phyloP scores from a whole-genome alignment of 2,113 vertebrate genomes.

The Callipepla californica region DNA sequence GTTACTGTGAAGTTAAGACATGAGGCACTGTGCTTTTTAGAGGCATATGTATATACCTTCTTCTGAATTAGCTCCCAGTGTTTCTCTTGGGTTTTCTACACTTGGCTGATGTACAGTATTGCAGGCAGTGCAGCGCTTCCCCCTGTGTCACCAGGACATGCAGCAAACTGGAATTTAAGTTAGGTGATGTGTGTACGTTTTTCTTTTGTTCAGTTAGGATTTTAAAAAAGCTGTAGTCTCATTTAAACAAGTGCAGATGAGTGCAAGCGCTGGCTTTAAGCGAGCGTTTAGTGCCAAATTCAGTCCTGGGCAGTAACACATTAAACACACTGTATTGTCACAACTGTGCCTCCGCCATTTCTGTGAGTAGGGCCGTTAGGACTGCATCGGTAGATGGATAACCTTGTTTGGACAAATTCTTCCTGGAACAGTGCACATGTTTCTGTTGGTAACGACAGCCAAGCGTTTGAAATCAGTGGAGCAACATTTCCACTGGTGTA shows the following conservation, averaged over 20 bases:
- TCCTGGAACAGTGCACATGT: neutral
- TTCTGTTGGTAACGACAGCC: neutral
- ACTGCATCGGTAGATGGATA: neutral
- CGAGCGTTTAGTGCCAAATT: neutral
- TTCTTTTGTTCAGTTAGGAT: neutral
- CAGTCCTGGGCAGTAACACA: neutral
- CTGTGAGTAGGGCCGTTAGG: neutral
- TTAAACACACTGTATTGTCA: neutral
- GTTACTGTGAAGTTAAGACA: neutral
- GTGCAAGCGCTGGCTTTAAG: neutral
- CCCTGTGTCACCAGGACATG: neutral
- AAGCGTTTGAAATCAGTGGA: neutral
- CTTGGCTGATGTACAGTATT: neutral
- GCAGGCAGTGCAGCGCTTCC: neutral
- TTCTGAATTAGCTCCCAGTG: neutral
- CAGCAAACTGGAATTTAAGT: neutral
- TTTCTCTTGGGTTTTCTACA: neutral
- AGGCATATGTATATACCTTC: rapidly evolving
- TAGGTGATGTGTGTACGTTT: neutral
- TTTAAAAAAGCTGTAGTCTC: rapidly evolving
- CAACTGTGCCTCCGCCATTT: neutral
- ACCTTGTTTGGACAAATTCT: neutral
- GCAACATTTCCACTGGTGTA: neutral
- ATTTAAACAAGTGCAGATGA: neutral
- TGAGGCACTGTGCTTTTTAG: rapidly evolving